These are phyloP conservation scores for Babyrousa celebensis DNA, from an alignment of 2,797 vertebrate genomes.

Conservation along the genomic window DNA sequence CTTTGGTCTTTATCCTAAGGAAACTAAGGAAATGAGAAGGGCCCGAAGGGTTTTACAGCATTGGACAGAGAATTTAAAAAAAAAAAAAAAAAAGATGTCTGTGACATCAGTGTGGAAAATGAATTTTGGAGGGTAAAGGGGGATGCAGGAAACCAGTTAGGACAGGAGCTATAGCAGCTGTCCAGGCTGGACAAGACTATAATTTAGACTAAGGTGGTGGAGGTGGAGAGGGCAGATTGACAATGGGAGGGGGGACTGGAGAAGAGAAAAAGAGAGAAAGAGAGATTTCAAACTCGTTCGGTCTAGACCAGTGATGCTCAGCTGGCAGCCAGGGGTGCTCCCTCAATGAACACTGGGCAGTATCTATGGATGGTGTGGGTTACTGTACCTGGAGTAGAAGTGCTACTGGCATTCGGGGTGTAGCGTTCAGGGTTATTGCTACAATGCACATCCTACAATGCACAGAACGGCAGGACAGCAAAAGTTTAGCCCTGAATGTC, in stretches of 20 bases:
- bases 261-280: neutral
- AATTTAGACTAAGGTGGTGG: neutral
- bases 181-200: neutral
- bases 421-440: neutral
- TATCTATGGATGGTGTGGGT: neutral
- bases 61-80: neutral
- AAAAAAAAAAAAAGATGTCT: too few relatives aligned
- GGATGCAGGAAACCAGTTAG: neutral
- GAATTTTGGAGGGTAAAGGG: neutral
- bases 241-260: too few relatives aligned
- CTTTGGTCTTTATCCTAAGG: slow-evolving; percentile 22
- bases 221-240: neutral
- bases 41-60: neutral
- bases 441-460: neutral
- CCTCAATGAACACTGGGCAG: neutral
- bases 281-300: neutral
- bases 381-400: too few relatives aligned
- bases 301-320: neutral
- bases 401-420: neutral
- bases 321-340: neutral
- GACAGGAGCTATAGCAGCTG: neutral
- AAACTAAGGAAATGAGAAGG: neutral
- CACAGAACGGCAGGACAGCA: neutral
- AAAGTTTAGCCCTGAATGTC: neutral
- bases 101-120: neutral